A percentile compares a stretch with the other conserved stretches of the same genome.
Conservation (phyloP, 2,113 vertebrate species). For the Aepyceros melampus region DNA sequence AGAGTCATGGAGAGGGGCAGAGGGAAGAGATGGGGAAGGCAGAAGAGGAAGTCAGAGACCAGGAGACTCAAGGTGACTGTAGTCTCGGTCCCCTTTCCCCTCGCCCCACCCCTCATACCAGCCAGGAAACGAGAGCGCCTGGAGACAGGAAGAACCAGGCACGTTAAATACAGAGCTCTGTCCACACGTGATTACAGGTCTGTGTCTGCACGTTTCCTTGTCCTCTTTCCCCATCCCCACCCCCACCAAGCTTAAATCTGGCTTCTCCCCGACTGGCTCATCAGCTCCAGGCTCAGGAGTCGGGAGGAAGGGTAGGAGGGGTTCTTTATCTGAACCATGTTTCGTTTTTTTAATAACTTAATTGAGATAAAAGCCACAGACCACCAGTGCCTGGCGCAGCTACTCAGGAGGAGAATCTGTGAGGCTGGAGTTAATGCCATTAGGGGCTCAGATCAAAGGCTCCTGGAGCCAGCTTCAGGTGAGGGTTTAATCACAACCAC, state of each 20-base stretch:
- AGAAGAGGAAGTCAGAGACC: not conserved
- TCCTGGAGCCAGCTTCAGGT: not conserved
- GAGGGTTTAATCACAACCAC: not conserved
- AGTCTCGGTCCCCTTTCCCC: not conserved
- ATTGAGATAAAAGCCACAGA: not conserved
- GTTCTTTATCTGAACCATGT: not conserved
- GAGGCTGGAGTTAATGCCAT: no score
- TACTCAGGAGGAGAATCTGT: not conserved
- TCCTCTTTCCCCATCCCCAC: not conserved
- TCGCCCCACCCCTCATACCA: not conserved
- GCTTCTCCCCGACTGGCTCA: not conserved
- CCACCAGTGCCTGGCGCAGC: not conserved
- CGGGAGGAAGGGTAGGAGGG: not conserved
- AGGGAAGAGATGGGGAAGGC: not conserved
- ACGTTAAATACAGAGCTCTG: not conserved
- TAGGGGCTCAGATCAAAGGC: not conserved
- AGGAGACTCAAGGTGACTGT: accelerated
- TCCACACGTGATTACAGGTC: accelerated
- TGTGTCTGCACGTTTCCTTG: accelerated
- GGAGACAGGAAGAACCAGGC: not conserved
- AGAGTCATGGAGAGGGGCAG: not conserved
- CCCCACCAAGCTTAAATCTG: not conserved
- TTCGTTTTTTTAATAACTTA: not conserved
- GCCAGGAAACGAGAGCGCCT: not conserved
- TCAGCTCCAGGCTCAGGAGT: not conserved